Evolutionary conservation across 2,888 invertebrate species (phyloP).

Genomic region (Cerastis rubricosa): DNA sequence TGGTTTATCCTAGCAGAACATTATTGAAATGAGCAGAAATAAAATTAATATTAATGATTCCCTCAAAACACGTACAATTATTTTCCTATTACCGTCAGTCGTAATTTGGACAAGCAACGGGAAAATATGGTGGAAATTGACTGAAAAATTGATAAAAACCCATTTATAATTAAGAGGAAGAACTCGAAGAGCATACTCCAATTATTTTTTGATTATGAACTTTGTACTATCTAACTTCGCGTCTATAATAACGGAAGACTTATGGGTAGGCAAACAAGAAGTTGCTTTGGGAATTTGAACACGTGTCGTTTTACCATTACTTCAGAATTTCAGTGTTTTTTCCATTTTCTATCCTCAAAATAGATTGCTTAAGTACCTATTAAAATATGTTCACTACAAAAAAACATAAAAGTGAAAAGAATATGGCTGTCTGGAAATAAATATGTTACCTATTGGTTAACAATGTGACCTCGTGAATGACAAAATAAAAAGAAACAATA

Average conservation of each 20-base stretch:
- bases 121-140: conserved; percentile 14
- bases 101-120: conserved; percentile 3
- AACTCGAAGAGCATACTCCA: conserved; percentile 8
- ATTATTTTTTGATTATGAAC: conserved; percentile 38
- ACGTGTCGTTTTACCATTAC: conserved; percentile 12
- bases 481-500: neutral
- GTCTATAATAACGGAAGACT: conserved; percentile 9
- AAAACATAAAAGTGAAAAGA: neutral
- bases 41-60: conserved; percentile 38
- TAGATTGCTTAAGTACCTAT: neutral
- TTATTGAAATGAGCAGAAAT: conserved; percentile 36
- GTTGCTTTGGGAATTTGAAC: conserved; percentile 25
- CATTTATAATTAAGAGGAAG: conserved; percentile 17
- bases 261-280: conserved; percentile 30
- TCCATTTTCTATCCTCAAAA: neutral
- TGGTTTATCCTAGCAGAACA: conserved; percentile 8
- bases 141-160: conserved; percentile 17
- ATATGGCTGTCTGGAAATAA: neutral
- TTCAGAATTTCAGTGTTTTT: neutral
- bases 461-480: neutral
- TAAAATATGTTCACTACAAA: neutral
- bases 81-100: conserved; percentile 8
- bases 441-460: neutral
- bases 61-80: conserved; percentile 18
- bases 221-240: conserved; percentile 15